Evolutionary conservation across 2,797 vertebrate species (phyloP), one percentile per base, ranked within the genome.

Genomic region (Echiichthys vipera): DNA sequence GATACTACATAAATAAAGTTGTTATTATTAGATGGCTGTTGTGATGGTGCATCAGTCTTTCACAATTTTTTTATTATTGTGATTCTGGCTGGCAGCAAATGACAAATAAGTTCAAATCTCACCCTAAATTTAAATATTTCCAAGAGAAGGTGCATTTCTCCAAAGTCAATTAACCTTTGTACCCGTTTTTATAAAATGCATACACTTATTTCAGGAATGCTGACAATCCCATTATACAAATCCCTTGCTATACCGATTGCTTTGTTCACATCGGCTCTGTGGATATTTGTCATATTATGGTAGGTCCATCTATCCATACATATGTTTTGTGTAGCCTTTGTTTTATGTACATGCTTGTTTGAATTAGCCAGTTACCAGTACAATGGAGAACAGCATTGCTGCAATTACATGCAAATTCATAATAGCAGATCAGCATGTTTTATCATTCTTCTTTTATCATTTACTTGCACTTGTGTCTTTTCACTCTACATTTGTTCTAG

Each of bases 81-180:
- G 32, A 61, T 68, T 65, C 55, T 71, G 50, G 66, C 37, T 51
- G 69, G 40, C 7, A 56, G 69, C 37, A 22, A 54, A 61, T 47
- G 12, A 58, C 45, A 66, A 88, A 78, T 37, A 53, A 30, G 30
- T 27, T 7, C 5, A 57, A 72, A 71, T 71, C 29, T 56, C 45
- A 70, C 39, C 34, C 61, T 34, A 63, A 17, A 63, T 81, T 59
- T 75, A 24, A 65, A 61, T 61, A 65, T 54, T 66, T 47, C 43
- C 37, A 71, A 50, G 32, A 61, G 32, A 71, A 13, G 17, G 46
- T 55, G 71, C 54, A 47, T 59, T 64, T 63, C 50, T 71, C 11
- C 30, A 74, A 32, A 78, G 56, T 66, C 20, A 71, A 65, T 13
- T 36, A 25, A 69, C 58, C 53, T 57, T 57, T 71, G 29, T 18